These are phyloP conservation scores for Panagrolaimus sp. DNA, from an alignment of 1,140 invertebrate species.

Conservation along the genomic window DNA sequence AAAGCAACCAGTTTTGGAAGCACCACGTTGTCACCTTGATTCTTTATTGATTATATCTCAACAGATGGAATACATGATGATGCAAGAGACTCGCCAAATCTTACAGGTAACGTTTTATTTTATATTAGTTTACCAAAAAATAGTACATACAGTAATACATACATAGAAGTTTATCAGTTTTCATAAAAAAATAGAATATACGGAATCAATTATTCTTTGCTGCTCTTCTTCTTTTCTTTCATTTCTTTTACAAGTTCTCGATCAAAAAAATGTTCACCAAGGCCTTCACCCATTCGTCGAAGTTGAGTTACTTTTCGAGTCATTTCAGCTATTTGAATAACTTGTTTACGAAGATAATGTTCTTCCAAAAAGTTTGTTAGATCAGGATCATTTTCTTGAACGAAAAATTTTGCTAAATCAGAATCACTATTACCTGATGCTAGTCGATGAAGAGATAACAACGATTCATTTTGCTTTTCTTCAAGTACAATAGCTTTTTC, in stretches of 20 bases:
- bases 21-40: neutral
- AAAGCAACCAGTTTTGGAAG: neutral
- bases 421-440: no score
- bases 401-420: no score
- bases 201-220: no score
- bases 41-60: neutral
- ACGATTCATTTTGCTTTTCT: constrained; percentile 71
- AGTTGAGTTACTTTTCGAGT: constrained; percentile 69
- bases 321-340: constrained; percentile 70
- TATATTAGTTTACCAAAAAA: neutral
- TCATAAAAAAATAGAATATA: no score
- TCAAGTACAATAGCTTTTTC: constrained; percentile 69
- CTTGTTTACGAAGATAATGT: constrained; percentile 57
- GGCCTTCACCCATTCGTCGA: constrained; percentile 67
- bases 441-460: constrained; percentile 68
- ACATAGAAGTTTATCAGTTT: no score
- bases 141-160: neutral
- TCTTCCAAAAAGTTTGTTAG: constrained; percentile 48
- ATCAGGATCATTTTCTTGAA: constrained; percentile 69
- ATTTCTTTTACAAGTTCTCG: constrained; percentile 60
- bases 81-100: neutral
- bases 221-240: neutral
- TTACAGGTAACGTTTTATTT: constrained; percentile 2
- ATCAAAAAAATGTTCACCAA: constrained; percentile 71
- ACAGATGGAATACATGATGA: neutral